Conservation (phyloP, 2,113 vertebrate genomes). For the Ophiodon elongatus region DNA sequence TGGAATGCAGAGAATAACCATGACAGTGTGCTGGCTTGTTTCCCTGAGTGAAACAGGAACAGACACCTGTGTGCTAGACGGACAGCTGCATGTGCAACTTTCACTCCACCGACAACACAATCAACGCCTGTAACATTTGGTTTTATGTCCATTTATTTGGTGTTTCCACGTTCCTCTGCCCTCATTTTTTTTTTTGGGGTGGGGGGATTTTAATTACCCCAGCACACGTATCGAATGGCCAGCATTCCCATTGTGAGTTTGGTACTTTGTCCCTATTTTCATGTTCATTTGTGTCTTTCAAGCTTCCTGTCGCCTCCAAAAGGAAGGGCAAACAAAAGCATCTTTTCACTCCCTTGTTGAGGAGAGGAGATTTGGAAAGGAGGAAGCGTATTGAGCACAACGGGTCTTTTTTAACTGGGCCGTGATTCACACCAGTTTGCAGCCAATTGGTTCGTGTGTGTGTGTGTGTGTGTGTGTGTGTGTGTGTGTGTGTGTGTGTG, state of each 20-base stretch:
- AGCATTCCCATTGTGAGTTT: slow-evolving; percentile 51
- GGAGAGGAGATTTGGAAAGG: slow-evolving; percentile 44
- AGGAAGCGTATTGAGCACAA: slow-evolving; percentile 41
- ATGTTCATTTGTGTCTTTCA: slow-evolving; percentile 77
- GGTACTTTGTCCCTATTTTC: slow-evolving; percentile 64
- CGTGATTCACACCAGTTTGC: slow-evolving; percentile 61
- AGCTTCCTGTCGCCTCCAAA: slow-evolving; percentile 82
- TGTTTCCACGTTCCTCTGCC: background rate
- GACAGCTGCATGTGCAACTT: slow-evolving; percentile 19
- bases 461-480: no score
- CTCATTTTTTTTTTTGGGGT: no score
- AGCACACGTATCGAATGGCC: slow-evolving; percentile 45
- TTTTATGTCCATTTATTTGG: background rate
- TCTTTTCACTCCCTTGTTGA: slow-evolving; percentile 79
- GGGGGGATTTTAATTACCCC: slow-evolving; percentile 53
- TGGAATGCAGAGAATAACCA: slow-evolving; percentile 3
- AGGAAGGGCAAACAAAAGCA: slow-evolving; percentile 89
- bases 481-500: no score
- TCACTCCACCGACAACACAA: background rate
- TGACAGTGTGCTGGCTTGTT: background rate
- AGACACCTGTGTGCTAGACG: slow-evolving; percentile 39
- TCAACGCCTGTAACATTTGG: background rate
- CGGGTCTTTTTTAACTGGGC: slow-evolving; percentile 32
- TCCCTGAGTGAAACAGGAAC: slow-evolving; percentile 47
- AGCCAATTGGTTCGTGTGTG: slow-evolving; percentile 19